Conservation (phyloP, 30 jellyfish, hydroid and myxozoan species). For the Morbakka virulenta region DNA sequence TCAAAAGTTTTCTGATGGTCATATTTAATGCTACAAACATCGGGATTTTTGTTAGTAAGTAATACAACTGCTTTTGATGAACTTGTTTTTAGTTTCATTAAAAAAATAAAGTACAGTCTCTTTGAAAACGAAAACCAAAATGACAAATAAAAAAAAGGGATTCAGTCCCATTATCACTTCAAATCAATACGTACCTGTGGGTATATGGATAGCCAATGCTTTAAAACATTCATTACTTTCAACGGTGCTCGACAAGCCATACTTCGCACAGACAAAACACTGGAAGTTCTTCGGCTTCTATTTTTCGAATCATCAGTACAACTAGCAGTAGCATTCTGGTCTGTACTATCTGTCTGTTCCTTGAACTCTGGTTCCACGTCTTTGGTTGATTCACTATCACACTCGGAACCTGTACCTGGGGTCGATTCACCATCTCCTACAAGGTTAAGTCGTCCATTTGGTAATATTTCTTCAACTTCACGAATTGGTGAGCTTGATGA, state of each 20-base stretch:
- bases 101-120: no score
- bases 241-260: conserved; percentile 81
- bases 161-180: no score
- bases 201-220: conserved; percentile 94
- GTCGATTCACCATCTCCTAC: neutral
- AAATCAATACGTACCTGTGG: conserved; percentile 54
- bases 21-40: no score
- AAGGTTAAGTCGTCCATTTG: neutral
- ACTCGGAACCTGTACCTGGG: neutral
- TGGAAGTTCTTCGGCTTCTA: neutral
- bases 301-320: neutral
- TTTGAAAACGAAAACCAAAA: no score
- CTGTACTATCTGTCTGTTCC: neutral
- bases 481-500: neutral
- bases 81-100: no score
- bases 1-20: no score
- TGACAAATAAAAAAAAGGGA: no score
- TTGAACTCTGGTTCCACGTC: neutral
- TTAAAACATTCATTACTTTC: conserved; percentile 78
- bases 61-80: no score
- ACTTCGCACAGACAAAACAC: conserved; percentile 65
- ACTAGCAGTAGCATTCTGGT: neutral
- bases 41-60: no score
- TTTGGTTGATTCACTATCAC: neutral
- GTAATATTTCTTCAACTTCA: neutral